A percentile compares a stretch with the other conserved stretches of the same genome.
Conservation (phyloP, 2,113 vertebrate species). For the Oostethus manadensis region DNA sequence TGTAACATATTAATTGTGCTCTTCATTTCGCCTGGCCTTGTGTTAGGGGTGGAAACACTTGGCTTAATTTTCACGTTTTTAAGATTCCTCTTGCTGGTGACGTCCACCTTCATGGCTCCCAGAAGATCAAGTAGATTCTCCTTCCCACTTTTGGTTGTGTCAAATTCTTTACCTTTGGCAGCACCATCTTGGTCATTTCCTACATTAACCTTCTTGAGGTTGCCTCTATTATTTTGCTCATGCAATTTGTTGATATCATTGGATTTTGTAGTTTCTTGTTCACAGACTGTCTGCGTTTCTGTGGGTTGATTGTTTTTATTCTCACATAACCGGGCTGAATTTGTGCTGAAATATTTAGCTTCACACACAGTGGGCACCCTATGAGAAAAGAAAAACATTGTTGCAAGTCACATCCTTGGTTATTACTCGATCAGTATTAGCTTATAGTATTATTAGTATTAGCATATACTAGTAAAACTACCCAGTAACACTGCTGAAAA, state of each 20-base stretch:
- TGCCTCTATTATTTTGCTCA: slow-evolving; percentile 4
- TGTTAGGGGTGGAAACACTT: slow-evolving; percentile 9
- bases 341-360: slow-evolving; percentile 46
- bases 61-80: slow-evolving; percentile 48
- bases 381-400: slow-evolving; percentile 18
- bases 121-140: slow-evolving; percentile 76
- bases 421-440: background rate
- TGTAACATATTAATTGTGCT: slow-evolving; percentile 58
- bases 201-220: background rate
- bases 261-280: slow-evolving; percentile 13
- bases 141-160: slow-evolving; percentile 55
- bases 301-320: slow-evolving; percentile 33
- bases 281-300: slow-evolving; percentile 2
- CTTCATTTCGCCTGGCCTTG: slow-evolving; percentile 25
- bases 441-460: too few relatives aligned
- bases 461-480: too few relatives aligned
- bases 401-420: background rate
- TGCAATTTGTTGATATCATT: background rate
- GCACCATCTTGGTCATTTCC: background rate
- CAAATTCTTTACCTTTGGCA: background rate
- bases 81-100: slow-evolving; percentile 71
- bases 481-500: background rate
- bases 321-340: slow-evolving; percentile 37
- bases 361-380: slow-evolving; percentile 40
- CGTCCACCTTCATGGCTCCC: slow-evolving; percentile 82